These are phyloP conservation scores for Amphipoea lucens DNA, from an alignment of 2,888 invertebrate genomes.

Conservation along the genomic window DNA sequence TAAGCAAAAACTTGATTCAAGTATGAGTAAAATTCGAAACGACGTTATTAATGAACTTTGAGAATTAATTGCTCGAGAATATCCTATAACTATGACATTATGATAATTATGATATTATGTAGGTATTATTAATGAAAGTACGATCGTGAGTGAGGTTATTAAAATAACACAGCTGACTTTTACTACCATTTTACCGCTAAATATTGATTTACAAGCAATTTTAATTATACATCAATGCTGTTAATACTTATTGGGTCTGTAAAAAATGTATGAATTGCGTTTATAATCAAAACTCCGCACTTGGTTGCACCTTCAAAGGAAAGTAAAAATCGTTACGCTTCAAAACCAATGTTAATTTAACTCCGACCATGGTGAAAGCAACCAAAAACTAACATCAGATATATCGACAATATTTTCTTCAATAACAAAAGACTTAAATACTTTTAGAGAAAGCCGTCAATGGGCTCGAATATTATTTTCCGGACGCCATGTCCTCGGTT, in stretches of 20 bases:
- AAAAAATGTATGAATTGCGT: background rate
- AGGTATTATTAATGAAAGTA: background rate
- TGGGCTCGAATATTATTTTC: conserved; percentile 76
- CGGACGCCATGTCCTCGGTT: conserved; percentile 74
- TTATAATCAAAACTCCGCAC: conserved; percentile 29
- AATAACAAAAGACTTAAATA: conserved; percentile 40
- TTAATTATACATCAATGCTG: background rate
- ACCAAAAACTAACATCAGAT: conserved; percentile 39
- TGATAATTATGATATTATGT: conserved; percentile 3
- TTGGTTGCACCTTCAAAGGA: conserved; percentile 40
- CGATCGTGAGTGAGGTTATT: background rate
- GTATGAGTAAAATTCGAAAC: background rate
- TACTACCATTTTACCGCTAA: background rate
- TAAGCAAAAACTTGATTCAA: background rate
- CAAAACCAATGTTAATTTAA: conserved; percentile 48
- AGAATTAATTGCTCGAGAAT: background rate
- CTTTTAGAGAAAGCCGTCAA: conserved; percentile 66
- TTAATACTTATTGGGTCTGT: background rate
- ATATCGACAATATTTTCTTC: conserved; percentile 46
- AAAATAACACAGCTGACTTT: conserved; percentile 5
- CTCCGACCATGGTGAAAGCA: conserved; percentile 50
- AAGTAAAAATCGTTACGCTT: conserved; percentile 59
- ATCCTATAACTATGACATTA: conserved; percentile 18
- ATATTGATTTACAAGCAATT: conserved; percentile 4
- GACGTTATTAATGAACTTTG: background rate